A percentile compares a stretch with the other conserved stretches of the same genome.
Conservation (phyloP, 2,113 vertebrate genomes). For the Etheostoma cragini region DNA sequence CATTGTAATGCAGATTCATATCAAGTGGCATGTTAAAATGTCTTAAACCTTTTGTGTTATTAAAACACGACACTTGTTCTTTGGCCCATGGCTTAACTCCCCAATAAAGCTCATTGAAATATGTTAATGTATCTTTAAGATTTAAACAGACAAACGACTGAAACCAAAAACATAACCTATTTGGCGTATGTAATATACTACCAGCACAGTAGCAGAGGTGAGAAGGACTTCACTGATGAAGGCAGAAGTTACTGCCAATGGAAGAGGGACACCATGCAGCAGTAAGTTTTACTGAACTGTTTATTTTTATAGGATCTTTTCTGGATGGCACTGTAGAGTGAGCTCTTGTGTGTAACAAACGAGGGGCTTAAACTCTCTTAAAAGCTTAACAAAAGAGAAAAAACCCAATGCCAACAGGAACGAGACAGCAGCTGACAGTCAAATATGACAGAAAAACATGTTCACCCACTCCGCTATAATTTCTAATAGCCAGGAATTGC, state of each 20-base stretch:
- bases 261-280: slow-evolving; percentile 30
- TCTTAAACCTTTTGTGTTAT: not conserved
- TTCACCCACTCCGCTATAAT: too few relatives aligned
- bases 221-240: slow-evolving; percentile 2
- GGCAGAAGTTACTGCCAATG: not conserved
- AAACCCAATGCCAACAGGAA: slow-evolving; percentile 6
- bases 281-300: slow-evolving; percentile 37
- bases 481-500: too few relatives aligned
- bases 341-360: slow-evolving; percentile 38
- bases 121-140: not conserved
- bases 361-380: slow-evolving; percentile 37
- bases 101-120: not conserved
- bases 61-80: not conserved
- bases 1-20: not conserved
- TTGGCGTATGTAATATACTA: not conserved
- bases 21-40: not conserved
- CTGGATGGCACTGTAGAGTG: slow-evolving; percentile 22
- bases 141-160: slow-evolving; percentile 3
- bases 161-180: not conserved
- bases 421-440: slow-evolving; percentile 6
- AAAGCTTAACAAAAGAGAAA: slow-evolving; percentile 8
- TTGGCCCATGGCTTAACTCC: not conserved
- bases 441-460: not conserved
- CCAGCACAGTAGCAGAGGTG: not conserved
- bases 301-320: slow-evolving; percentile 56